Conservation (phyloP, 2,113 vertebrate species). For the Pelvicachromis taeniatus region DNA sequence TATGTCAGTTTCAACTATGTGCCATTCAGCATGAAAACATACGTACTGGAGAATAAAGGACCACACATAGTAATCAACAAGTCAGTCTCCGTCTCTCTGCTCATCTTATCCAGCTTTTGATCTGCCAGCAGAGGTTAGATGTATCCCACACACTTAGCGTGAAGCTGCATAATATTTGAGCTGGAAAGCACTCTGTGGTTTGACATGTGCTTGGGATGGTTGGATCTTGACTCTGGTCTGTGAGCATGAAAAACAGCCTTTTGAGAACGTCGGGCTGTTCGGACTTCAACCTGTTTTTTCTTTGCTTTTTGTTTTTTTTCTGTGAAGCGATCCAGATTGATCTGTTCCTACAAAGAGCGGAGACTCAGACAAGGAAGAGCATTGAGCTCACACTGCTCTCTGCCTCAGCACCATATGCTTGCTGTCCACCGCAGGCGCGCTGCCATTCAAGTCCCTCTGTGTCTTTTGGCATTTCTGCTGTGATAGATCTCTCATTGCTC, state of each 20-base stretch:
- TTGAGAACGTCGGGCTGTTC: not conserved
- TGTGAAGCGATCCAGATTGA: constrained; percentile 18
- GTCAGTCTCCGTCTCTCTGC: not conserved
- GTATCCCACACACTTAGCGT: constrained; percentile 37
- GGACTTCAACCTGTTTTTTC: constrained; percentile 10
- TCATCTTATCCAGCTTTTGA: constrained; percentile 20
- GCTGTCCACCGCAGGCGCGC: not conserved
- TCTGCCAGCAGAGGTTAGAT: constrained; percentile 39
- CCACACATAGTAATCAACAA: not conserved
- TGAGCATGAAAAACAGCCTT: constrained; percentile 7
- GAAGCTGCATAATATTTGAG: constrained; percentile 52
- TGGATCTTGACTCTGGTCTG: constrained; percentile 20
- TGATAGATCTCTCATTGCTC: not conserved
- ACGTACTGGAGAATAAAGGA: not conserved
- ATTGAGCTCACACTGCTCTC: constrained; percentile 7
- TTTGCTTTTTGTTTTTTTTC: not conserved
- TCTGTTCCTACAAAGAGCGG: not conserved
- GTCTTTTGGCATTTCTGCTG: constrained; percentile 14
- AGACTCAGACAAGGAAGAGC: not conserved
- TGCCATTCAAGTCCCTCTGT: constrained; percentile 8
- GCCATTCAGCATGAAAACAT: not conserved
- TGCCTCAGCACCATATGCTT: constrained; percentile 21
- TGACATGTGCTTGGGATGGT: constrained; percentile 27
- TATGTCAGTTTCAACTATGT: not conserved
- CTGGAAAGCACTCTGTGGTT: constrained; percentile 36